A percentile compares a stretch with the other conserved stretches of the same genome.
phyloP scores from a whole-genome alignment of 2,797 vertebrate genomes.

The Amniataba percoides region DNA sequence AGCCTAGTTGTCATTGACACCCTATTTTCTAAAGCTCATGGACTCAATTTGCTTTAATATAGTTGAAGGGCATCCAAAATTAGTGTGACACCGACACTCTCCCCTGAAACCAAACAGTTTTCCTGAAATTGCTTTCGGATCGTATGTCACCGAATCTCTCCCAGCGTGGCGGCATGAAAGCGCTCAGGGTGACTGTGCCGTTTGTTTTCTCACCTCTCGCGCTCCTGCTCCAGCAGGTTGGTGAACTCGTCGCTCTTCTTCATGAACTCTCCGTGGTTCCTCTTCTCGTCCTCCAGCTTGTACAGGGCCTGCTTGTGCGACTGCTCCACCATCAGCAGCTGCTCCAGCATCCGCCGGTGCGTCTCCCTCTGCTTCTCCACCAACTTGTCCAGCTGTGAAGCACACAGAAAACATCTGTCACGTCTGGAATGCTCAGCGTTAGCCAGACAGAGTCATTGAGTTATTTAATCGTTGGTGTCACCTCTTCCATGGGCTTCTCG shows the following conservation, averaged over 20 bases:
- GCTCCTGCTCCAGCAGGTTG: slow-evolving; percentile 94
- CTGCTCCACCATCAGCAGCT: slow-evolving; percentile 94
- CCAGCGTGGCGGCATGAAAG: slow-evolving; percentile 3
- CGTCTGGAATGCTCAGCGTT: not conserved
- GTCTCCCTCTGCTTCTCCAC: slow-evolving; percentile 94
- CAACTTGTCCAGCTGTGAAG: slow-evolving; percentile 92
- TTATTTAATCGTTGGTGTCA: slow-evolving; percentile 65
- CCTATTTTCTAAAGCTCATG: not conserved
- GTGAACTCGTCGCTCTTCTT: slow-evolving; percentile 96
- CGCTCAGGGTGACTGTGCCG: not conserved
- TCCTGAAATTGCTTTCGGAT: slow-evolving; percentile 24
- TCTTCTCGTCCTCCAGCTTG: slow-evolving; percentile 94
- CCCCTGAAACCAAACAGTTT: slow-evolving; percentile 18
- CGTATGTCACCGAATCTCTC: slow-evolving; percentile 11
- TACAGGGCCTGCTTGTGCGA: slow-evolving; percentile 91
- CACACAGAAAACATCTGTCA: slow-evolving; percentile 36
- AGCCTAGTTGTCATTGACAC: not conserved
- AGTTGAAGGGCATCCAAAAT: slow-evolving; percentile 8
- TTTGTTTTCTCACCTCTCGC: slow-evolving; percentile 87
- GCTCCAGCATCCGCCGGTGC: slow-evolving; percentile 92
- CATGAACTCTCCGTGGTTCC: slow-evolving; percentile 94
- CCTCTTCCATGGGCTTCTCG: slow-evolving; percentile 96
- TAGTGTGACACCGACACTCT: not conserved
- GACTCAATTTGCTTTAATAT: not conserved
- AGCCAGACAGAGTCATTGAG: not conserved